Conservation (phyloP, 1,140 invertebrate genomes). For the Oreohelix idahoensis region DNA sequence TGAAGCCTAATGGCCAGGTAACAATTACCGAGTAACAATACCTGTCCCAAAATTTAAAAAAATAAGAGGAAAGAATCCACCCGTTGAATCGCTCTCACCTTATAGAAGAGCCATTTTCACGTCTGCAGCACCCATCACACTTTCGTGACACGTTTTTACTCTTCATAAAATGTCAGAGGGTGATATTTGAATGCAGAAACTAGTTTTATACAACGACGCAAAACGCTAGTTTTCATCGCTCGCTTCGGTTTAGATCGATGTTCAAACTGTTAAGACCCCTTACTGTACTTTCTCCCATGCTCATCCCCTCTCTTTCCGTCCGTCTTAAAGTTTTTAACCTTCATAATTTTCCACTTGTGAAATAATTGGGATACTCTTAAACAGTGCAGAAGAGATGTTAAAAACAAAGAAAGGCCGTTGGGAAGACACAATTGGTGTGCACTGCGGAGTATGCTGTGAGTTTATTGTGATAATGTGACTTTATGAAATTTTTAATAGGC, state of each 20-base stretch:
- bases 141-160: slow-evolving; percentile 6
- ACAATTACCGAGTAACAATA: no score
- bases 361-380: neutral
- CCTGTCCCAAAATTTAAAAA: no score
- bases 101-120: neutral
- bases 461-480: neutral
- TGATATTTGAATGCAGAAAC: neutral
- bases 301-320: no score
- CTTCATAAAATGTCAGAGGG: slow-evolving; percentile 5
- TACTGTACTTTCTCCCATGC: neutral
- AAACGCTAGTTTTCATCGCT: neutral
- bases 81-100: neutral
- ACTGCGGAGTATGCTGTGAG: neutral
- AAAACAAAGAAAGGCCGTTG: neutral
- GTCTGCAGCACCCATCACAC: neutral
- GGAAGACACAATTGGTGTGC: neutral
- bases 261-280: neutral
- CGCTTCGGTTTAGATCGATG: neutral
- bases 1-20: no score
- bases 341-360: neutral
- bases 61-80: neutral
- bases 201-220: neutral
- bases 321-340: neutral
- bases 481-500: neutral
- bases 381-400: neutral